Percentiles rank a stretch among this genome's conserved stretches.
Evolutionary conservation across 2,888 invertebrate genomes (phyloP).

Genomic region (Tineola bisselliella): DNA sequence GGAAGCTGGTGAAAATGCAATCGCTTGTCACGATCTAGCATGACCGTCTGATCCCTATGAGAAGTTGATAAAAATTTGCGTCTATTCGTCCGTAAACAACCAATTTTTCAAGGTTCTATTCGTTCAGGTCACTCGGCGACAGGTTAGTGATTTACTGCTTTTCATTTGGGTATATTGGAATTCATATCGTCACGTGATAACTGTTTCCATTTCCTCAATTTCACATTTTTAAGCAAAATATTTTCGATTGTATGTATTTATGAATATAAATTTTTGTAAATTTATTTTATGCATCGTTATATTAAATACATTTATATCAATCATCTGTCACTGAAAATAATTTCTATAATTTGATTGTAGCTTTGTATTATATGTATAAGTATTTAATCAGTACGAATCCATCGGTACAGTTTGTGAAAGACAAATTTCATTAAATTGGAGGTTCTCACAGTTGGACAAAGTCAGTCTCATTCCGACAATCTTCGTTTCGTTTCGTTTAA

Average conservation of each 20-base stretch:
- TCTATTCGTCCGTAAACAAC: slow-evolving; percentile 45
- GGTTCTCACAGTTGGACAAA: slow-evolving; percentile 19
- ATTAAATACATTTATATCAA: too few relatives aligned
- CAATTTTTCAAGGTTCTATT: slow-evolving; percentile 46
- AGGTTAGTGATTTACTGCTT: slow-evolving; percentile 45
- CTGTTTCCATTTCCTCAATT: not conserved
- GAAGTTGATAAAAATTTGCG: slow-evolving; percentile 22
- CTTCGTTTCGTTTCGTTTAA: not conserved
- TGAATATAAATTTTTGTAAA: too few relatives aligned
- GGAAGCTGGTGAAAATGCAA: slow-evolving; percentile 4
- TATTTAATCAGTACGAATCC: too few relatives aligned
- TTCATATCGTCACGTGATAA: not conserved
- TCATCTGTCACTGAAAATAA: too few relatives aligned
- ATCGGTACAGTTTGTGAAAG: slow-evolving; percentile 25
- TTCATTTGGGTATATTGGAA: slow-evolving; percentile 15
- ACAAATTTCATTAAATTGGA: slow-evolving; percentile 27
- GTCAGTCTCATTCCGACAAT: not conserved
- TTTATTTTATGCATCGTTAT: too few relatives aligned
- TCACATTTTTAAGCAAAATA: too few relatives aligned
- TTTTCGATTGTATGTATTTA: not conserved
- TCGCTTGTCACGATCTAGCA: slow-evolving; percentile 42
- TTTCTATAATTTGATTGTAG: too few relatives aligned
- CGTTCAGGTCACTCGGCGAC: slow-evolving; percentile 41
- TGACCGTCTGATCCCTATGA: slow-evolving; percentile 51
- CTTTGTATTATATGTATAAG: too few relatives aligned